Percentiles rank a stretch among this genome's conserved stretches.
Evolutionary conservation across 2,888 invertebrate species (phyloP).

Genomic region (Xestia c-nigrum): DNA sequence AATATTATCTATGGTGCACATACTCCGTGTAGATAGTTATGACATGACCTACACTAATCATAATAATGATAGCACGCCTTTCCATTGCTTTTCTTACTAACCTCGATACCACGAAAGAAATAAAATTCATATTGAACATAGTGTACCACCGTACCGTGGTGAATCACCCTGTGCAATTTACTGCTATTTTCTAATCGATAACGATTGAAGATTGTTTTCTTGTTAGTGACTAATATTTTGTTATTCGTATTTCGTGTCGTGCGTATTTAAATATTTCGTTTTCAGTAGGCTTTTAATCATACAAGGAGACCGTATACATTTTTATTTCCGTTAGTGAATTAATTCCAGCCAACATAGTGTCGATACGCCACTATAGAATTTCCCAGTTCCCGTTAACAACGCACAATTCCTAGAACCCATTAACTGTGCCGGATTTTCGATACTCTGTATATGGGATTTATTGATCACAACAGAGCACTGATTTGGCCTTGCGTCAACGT

Average conservation of each 20-base stretch:
- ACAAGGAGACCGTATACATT: not conserved
- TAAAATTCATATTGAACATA: constrained; percentile 36
- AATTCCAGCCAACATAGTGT: constrained; percentile 19
- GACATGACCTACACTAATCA: constrained; percentile 5
- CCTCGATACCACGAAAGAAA: constrained; percentile 45
- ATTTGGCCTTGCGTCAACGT: constrained; percentile 12
- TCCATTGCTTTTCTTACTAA: constrained; percentile 43
- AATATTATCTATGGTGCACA: too few species aligned
- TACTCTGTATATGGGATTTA: constrained; percentile 45
- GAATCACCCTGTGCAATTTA: constrained; percentile 42
- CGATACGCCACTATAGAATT: constrained; percentile 21
- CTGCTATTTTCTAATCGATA: constrained; percentile 57
- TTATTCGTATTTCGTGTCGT: not conserved
- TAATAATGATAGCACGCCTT: constrained; percentile 26
- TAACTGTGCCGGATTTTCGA: constrained; percentile 40
- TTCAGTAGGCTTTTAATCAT: not conserved
- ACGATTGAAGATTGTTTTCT: constrained; percentile 34
- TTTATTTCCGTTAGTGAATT: constrained; percentile 24
- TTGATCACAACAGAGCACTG: constrained; percentile 47
- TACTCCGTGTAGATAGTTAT: constrained; percentile 11
- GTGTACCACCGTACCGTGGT: constrained; percentile 25
- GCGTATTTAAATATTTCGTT: not conserved
- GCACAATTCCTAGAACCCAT: constrained; percentile 30
- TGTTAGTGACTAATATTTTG: constrained; percentile 27
- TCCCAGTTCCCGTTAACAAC: constrained; percentile 39